Base-by-base conservation (phyloP, 2,888 invertebrate genomes). In the Elmis aenea region DNA sequence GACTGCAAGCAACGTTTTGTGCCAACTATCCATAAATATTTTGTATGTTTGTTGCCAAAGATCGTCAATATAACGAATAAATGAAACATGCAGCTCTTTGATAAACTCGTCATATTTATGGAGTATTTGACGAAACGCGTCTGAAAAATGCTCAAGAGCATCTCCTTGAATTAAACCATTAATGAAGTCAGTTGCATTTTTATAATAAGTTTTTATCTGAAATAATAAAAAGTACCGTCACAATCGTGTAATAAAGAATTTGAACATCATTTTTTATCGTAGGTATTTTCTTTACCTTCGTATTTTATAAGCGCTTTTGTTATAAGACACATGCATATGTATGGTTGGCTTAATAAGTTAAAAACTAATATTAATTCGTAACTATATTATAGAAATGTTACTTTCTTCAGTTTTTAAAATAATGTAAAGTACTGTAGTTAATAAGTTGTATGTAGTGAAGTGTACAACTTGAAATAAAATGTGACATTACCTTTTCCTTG, bases 21-120 rank as follows among this genome's bases (percentile, higher is more conserved):
- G 76, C 86, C 86, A 88, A 55, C 87, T 85, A 27, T 76, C 75
- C 0, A 77, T 68, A 0, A 85, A 54, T 33, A 81, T 71, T 1
- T 68, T 66, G 2, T 79, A 77, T 3, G 83, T 75, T 54, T 82
- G 83, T 6, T 75, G 74, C 82, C 85, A 87, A 8, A 87, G 71
- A 30, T 78, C 76, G 53, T 88, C 85, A 57, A 88, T 77, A 52
- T 85, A 85, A 41, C 76, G 76, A 9, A 81, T 75, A 36, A 75
- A 70, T 13, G 69, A 75, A 48, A 84, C 82, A 59, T 89, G 88
- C 38, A 88, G 57, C 45, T 85, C 83, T 51, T 86, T 81, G 0
- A 87, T 76, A 45, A 87, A 82, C 62, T 76, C 83, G 48, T 89
- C 88, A 52, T 88, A 89, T 52, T 83, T 83, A 43, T 83, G 71